Evolutionary conservation across 2,113 vertebrate genomes (phyloP), one percentile per base, ranked within the genome.

Genomic region (Seriola aureovittata): DNA sequence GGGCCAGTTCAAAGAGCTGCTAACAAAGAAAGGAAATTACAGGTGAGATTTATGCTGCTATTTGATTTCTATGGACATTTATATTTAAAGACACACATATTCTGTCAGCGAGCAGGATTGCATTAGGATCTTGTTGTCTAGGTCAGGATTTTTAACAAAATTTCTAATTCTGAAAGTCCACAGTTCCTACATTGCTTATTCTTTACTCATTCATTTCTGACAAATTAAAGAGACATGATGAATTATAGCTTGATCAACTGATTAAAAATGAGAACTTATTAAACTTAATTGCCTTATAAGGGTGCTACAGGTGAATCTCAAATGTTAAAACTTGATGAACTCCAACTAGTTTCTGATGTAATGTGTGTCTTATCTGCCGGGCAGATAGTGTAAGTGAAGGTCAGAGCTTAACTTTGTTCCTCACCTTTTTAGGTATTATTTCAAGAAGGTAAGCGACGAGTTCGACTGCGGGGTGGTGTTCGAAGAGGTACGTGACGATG

Each of bases 381-480:
- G 29, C 29, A 8, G 8, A 52, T 1, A 38, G 4, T 54, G 13
- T 11, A n/a, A 59, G 40, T 19, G 32, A 59, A 40, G 1, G 68
- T 65, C 38, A 64, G 21, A 74, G 48, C 8, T n/a, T 54, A 21
- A 74, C 44, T 40, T 14, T 65, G 5, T 55, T 55, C 0, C 44
- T 16, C n/a, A 4, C 1, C 3, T 7, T 50, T 42, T 74, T 0
- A 99, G 98, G 95, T 99, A 97, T 95, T 99, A 97, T 93, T 99
- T 99, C 85, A 99, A 99, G 96, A 99, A 97, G 85, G 97, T 97
- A 65, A 99, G 98, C 4, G 96, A 97, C 0, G 98, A 99, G 95
- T 98, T 99, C 1, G 97, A 99, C 92, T 99, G 98, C 0, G 98
- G 98, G 0, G 98, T 98, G 65, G 98, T 99, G 73, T 99, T 99